Percentiles rank a stretch among this genome's conserved stretches.
These are phyloP conservation scores for Phrynocephalus vlangalii DNA, from an alignment of 2,797 vertebrate species.

Conservation along the genomic window DNA sequence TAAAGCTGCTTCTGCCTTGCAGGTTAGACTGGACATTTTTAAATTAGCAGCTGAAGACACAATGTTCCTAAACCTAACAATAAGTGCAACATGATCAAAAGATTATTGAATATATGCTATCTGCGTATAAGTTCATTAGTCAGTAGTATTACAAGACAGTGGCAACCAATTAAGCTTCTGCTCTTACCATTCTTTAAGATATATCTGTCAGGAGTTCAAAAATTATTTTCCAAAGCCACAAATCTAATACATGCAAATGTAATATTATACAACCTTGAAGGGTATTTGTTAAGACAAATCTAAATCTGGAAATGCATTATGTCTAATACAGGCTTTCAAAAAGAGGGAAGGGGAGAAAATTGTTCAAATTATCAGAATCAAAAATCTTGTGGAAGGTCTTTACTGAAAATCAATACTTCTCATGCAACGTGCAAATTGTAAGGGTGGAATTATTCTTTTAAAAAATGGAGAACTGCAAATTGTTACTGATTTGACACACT, in stretches of 20 bases:
- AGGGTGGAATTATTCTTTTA: slow-evolving; percentile 30
- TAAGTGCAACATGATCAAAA: neutral
- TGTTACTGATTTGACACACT: slow-evolving; percentile 10
- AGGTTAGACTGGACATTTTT: neutral
- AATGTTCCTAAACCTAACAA: neutral
- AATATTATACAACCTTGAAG: neutral
- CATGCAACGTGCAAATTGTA: slow-evolving; percentile 44
- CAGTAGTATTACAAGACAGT: neutral
- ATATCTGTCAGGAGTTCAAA: slow-evolving; percentile 3
- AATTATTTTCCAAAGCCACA: slow-evolving; percentile 27
- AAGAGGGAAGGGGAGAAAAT: neutral
- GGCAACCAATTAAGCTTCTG: slow-evolving; percentile 3
- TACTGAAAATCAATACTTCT: slow-evolving; percentile 38
- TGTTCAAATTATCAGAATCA: slow-evolving; percentile 29
- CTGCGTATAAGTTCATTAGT: neutral
- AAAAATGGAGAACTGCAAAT: slow-evolving; percentile 42
- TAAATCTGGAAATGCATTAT: slow-evolving; percentile 7
- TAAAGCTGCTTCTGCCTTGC: neutral
- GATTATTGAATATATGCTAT: neutral
- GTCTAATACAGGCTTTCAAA: neutral
- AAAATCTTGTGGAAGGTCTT: neutral
- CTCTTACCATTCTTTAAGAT: slow-evolving; percentile 34
- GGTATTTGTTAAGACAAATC: neutral
- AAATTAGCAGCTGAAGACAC: neutral
- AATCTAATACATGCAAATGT: neutral